Conservation (phyloP, 2,113 vertebrate genomes). For the Tinamus guttatus region DNA sequence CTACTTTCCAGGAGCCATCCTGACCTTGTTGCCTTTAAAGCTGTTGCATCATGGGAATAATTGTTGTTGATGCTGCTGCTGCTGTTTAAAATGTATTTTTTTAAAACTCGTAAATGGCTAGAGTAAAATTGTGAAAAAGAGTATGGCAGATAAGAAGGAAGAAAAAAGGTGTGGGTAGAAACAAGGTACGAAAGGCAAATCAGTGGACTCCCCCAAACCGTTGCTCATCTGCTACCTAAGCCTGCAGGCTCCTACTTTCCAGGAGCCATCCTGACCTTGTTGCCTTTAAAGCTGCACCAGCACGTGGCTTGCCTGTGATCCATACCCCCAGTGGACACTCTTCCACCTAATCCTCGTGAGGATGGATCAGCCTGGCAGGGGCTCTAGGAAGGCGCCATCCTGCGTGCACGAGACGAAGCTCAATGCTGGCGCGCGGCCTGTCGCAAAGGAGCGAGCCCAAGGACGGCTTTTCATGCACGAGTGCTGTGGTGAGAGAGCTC, state of each 20-base stretch:
- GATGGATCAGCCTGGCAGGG: not conserved
- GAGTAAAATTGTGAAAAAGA: not conserved
- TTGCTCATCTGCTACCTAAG: not conserved
- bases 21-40: not conserved
- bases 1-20: not conserved
- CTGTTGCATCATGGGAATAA: not conserved
- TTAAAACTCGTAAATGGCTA: not conserved
- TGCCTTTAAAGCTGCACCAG: not conserved
- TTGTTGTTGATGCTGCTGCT: not conserved
- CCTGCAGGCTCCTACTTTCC: not conserved
- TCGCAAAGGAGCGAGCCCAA: not conserved
- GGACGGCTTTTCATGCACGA: not conserved
- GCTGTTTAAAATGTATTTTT: accelerated
- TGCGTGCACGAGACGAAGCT: not conserved
- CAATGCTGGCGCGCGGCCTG: accelerated
- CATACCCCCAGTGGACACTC: not conserved
- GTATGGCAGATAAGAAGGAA: not conserved
- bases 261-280: not conserved
- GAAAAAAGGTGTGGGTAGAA: not conserved
- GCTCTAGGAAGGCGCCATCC: accelerated
- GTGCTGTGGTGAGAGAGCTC: too few species aligned
- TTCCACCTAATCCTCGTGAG: not conserved
- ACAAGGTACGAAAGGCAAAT: not conserved
- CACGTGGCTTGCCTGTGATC: not conserved
- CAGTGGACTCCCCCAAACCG: not conserved